Conservation (phyloP, 1,140 invertebrate genomes). For the Carposina sasakii region DNA sequence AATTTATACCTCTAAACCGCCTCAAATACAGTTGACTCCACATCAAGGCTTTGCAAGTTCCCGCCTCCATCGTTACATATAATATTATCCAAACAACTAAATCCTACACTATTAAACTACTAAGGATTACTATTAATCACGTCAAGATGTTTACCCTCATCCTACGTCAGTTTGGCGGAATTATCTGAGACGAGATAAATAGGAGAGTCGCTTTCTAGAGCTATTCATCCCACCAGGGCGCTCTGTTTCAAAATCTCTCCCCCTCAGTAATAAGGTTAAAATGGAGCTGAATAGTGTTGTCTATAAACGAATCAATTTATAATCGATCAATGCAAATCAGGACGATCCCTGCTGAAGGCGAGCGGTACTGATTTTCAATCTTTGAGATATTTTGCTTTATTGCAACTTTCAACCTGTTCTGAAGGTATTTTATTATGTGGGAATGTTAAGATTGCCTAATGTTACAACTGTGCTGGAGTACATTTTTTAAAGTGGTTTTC, state of each 20-base stretch:
- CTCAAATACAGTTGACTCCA: too few relatives aligned
- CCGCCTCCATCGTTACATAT: conserved; percentile 20
- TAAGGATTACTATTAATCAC: conserved; percentile 57
- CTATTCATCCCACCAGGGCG: conserved; percentile 33
- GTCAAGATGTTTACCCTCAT: conserved; percentile 60
- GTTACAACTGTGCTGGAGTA: too few relatives aligned
- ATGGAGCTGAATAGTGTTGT: conserved; percentile 27
- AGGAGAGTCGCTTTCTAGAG: conserved; percentile 33
- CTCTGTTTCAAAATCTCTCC: conserved; percentile 37
- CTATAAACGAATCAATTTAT: conserved; percentile 36
- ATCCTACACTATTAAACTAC: conserved; percentile 49
- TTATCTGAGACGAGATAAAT: conserved; percentile 54
- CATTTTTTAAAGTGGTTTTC: too few relatives aligned
- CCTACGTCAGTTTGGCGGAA: conserved; percentile 45
- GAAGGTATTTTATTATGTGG: too few relatives aligned
- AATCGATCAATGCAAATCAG: conserved; percentile 29
- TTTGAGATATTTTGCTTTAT: too few relatives aligned
- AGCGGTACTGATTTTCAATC: too few relatives aligned
- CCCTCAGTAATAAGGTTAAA: conserved; percentile 29
- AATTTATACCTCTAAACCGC: too few relatives aligned
- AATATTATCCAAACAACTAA: conserved; percentile 43
- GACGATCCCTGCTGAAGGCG: background rate
- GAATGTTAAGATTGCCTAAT: too few relatives aligned
- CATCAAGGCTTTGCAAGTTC: too few relatives aligned
- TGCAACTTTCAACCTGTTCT: too few relatives aligned